Conservation (phyloP, 2,797 vertebrate species). For the Pyrocephalus nanus region DNA sequence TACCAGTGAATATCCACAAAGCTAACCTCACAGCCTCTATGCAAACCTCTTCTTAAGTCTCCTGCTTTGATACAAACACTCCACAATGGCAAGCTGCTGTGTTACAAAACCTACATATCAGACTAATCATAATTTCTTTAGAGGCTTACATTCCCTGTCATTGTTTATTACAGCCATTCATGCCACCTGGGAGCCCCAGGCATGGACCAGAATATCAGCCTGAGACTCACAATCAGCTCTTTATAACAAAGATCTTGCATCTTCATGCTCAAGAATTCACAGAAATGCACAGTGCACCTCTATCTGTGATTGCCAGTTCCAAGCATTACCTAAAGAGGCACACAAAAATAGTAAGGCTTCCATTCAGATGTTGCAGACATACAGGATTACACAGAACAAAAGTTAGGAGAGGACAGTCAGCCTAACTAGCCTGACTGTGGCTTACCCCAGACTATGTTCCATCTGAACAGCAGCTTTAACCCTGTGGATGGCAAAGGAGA, state of each 20-base stretch:
- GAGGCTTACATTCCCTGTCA: neutral
- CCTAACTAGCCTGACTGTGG: neutral
- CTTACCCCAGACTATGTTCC: neutral
- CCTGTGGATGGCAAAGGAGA: neutral
- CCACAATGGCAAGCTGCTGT: neutral
- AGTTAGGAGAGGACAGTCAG: neutral
- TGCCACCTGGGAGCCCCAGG: neutral
- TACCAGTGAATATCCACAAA: neutral
- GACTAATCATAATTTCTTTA: neutral
- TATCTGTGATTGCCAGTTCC: neutral
- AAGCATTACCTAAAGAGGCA: neutral
- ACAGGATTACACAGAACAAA: neutral
- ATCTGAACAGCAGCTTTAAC: neutral
- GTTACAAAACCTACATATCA: neutral
- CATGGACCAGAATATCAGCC: neutral
- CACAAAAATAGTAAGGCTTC: neutral
- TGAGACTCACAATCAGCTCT: neutral
- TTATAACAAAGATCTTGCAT: neutral
- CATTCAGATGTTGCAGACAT: neutral
- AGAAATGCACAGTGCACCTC: neutral
- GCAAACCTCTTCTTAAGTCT: neutral
- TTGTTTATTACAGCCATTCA: neutral
- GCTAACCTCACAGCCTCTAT: neutral
- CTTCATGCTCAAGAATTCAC: neutral
- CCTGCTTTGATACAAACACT: slow-evolving; percentile 43